Evolutionary conservation across 2,797 vertebrate species (phyloP).

Genomic region (Xyrichtys novacula): DNA sequence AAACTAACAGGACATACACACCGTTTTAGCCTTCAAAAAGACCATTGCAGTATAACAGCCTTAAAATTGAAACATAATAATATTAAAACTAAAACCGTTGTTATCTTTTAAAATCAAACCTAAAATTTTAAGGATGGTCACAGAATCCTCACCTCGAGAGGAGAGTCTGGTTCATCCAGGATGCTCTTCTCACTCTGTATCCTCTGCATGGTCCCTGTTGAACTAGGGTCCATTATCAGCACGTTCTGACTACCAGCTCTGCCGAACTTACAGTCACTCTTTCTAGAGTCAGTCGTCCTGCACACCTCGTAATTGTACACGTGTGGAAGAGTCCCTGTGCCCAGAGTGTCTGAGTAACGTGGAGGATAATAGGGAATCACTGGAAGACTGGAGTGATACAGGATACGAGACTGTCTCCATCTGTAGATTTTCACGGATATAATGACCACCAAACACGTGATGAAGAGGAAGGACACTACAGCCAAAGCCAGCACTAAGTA

Average conservation of each 20-base stretch:
- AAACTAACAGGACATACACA: too few species aligned
- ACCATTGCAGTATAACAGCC: too few species aligned
- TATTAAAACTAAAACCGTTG: too few species aligned
- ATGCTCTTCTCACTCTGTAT: constrained; percentile 38
- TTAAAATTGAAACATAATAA: too few species aligned
- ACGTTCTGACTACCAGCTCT: constrained; percentile 65
- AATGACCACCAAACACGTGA: constrained; percentile 28
- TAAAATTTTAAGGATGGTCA: too few species aligned
- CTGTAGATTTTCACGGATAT: constrained; percentile 38
- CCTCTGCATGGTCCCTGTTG: constrained; percentile 58
- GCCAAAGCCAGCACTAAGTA: constrained; percentile 27
- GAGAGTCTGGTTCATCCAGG: constrained; percentile 17
- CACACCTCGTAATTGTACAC: constrained; percentile 42
- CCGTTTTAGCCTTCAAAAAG: too few species aligned
- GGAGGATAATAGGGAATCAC: constrained; percentile 42
- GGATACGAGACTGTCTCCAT: constrained; percentile 66
- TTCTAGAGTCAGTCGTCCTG: constrained; percentile 56
- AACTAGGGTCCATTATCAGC: constrained; percentile 47
- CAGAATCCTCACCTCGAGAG: constrained; percentile 33
- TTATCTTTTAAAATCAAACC: too few species aligned
- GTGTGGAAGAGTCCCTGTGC: constrained; percentile 37
- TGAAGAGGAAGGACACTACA: constrained; percentile 32
- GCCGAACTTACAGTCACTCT: constrained; percentile 52
- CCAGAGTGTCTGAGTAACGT: constrained; percentile 38
- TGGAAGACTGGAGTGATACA: constrained; percentile 25